Evolutionary conservation across 2,113 vertebrate species (phyloP).

Genomic region (Oreotrochilus melanogaster): DNA sequence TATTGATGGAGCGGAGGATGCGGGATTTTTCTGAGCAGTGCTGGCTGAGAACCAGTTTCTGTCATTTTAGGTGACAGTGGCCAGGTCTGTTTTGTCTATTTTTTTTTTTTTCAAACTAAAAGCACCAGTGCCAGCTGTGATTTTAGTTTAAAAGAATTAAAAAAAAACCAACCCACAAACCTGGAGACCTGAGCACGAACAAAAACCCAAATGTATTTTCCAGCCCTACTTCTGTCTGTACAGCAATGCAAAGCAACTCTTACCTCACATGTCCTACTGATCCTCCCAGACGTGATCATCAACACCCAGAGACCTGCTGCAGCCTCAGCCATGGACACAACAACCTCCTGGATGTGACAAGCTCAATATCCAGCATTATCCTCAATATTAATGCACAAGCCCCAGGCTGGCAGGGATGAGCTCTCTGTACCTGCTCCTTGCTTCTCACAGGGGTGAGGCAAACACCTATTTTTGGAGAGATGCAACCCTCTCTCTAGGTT

Average conservation of each 20-base stretch:
- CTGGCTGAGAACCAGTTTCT: conserved; percentile 15
- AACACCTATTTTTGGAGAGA: not conserved
- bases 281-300: not conserved
- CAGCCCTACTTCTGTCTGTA: not conserved
- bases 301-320: not conserved
- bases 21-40: not conserved
- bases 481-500: not conserved
- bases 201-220: not conserved
- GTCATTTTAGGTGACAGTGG: not conserved
- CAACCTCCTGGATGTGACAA: not conserved
- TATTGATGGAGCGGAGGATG: not conserved
- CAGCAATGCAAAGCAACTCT: not conserved
- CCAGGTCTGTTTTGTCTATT: not conserved
- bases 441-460: not conserved
- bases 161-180: not conserved
- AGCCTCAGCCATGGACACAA: fast-evolving
- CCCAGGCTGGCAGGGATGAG: not conserved
- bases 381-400: fast-evolving
- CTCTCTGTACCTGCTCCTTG: fast-evolving
- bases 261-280: fast-evolving
- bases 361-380: not conserved
- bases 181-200: not conserved
- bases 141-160: not conserved
- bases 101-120: not conserved
- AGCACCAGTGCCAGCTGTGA: not conserved